Conservation (phyloP, 1,140 invertebrate genomes). For the Atta cephalotes region DNA sequence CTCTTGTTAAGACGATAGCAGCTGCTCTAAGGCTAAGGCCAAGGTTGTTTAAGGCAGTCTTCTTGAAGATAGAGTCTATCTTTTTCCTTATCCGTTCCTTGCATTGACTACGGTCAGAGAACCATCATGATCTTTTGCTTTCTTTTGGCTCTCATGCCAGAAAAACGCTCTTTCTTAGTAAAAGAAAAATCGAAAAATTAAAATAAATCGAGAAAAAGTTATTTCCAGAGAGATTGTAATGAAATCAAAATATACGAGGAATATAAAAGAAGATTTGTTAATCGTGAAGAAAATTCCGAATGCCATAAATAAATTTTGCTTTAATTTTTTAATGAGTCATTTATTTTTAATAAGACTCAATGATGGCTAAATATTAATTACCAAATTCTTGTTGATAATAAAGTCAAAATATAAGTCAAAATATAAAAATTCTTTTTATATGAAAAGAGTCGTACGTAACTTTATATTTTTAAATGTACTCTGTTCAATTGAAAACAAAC, state of each 20-base stretch:
- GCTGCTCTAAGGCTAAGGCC: slow-evolving; percentile 67
- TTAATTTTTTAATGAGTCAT: too few relatives aligned
- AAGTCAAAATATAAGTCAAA: too few relatives aligned
- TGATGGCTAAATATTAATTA: too few relatives aligned
- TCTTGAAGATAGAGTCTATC: slow-evolving; percentile 3
- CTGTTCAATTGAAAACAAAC: slow-evolving; percentile 16
- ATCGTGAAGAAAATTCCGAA: background rate
- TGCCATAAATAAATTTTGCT: too few relatives aligned
- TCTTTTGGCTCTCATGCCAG: background rate
- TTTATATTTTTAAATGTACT: background rate
- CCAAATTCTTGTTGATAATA: too few relatives aligned
- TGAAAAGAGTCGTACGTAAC: background rate
- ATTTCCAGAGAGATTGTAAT: background rate
- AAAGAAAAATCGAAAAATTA: background rate
- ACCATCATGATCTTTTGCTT: slow-evolving; percentile 5
- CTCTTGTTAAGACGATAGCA: slow-evolving; percentile 57
- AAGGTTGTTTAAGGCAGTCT: slow-evolving; percentile 67
- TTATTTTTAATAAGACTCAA: too few relatives aligned
- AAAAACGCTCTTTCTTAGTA: background rate
- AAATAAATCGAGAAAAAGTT: background rate
- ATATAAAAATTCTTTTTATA: background rate
- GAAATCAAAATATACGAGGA: background rate
- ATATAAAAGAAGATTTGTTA: background rate
- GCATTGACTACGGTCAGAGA: slow-evolving; percentile 53
- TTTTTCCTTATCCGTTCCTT: slow-evolving; percentile 6